A percentile compares a stretch with the other conserved stretches of the same genome.
These are phyloP conservation scores for Pocillopora grandis DNA, from an alignment of 92 coral and sea anemone species.

Conservation along the genomic window DNA sequence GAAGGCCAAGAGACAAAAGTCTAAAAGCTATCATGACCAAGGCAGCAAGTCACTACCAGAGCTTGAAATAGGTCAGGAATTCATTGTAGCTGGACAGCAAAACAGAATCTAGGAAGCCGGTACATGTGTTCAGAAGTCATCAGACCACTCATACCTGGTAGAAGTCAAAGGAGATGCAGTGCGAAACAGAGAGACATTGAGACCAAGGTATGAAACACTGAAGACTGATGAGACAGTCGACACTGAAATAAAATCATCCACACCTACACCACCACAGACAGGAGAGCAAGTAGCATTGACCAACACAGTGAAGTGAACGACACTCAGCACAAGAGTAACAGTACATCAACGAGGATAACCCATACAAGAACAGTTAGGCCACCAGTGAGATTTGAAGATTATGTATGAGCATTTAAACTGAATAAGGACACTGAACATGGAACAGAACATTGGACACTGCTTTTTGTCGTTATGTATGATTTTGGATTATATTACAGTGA, in stretches of 20 bases:
- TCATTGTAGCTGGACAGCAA: conserved; percentile 19
- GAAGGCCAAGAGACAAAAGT: neutral
- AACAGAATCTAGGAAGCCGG: conserved; percentile 43
- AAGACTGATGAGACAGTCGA: neutral
- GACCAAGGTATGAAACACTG: neutral
- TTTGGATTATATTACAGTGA: too few species aligned
- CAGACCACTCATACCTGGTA: conserved; percentile 31
- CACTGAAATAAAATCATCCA: neutral
- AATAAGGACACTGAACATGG: neutral
- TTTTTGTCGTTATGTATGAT: neutral
- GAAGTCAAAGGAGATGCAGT: conserved; percentile 12
- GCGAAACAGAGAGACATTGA: neutral
- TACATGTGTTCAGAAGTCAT: conserved; percentile 27
- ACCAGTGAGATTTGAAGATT: neutral
- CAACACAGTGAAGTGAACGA: neutral
- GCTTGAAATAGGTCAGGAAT: too few species aligned
- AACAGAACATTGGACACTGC: neutral
- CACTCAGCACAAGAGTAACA: neutral
- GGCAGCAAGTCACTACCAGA: too few species aligned
- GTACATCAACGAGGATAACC: neutral
- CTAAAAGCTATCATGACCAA: too few species aligned
- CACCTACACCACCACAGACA: neutral
- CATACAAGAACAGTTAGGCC: conserved; percentile 2
- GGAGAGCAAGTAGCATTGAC: neutral
- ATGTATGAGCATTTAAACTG: neutral